A percentile compares a stretch with the other conserved stretches of the same genome.
Evolutionary conservation across 2,797 vertebrate species (phyloP).

Genomic region (Graptemys geographica): DNA sequence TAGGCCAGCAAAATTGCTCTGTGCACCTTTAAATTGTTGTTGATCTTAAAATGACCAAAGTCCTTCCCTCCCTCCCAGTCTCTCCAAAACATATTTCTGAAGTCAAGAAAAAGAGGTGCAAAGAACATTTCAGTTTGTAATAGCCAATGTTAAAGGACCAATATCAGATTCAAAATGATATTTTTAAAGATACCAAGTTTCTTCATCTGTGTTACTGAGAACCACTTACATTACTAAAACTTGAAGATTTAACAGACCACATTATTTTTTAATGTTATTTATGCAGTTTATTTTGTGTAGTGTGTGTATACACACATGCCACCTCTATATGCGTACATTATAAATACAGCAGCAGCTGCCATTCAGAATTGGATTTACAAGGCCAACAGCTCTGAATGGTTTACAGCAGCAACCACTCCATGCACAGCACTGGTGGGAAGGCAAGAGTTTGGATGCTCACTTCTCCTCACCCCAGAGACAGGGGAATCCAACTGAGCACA

Average conservation of each 20-base stretch:
- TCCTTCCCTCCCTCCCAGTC: background rate
- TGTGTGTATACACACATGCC: background rate
- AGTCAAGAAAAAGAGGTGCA: too few relatives aligned
- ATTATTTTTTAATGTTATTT: too few relatives aligned
- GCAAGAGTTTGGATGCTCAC: background rate
- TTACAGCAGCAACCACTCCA: background rate
- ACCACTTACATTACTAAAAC: too few relatives aligned
- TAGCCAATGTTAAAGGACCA: too few relatives aligned
- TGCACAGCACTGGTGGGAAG: background rate
- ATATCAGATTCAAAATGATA: too few relatives aligned
- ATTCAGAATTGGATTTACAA: background rate
- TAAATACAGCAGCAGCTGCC: constrained; percentile 32
- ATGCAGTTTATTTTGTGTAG: too few relatives aligned
- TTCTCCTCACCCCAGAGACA: background rate
- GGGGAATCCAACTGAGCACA: background rate
- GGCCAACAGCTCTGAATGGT: background rate
- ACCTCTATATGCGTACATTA: background rate
- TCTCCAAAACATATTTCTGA: too few relatives aligned
- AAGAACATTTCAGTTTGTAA: too few relatives aligned
- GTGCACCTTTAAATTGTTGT: background rate
- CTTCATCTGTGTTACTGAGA: too few relatives aligned
- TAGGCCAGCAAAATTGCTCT: background rate
- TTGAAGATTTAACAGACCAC: too few relatives aligned
- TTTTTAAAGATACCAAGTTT: too few relatives aligned
- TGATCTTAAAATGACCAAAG: background rate